Evolutionary conservation across 2,888 invertebrate genomes (phyloP), one percentile per base, ranked within the genome.

Genomic region (Biston stratarius): DNA sequence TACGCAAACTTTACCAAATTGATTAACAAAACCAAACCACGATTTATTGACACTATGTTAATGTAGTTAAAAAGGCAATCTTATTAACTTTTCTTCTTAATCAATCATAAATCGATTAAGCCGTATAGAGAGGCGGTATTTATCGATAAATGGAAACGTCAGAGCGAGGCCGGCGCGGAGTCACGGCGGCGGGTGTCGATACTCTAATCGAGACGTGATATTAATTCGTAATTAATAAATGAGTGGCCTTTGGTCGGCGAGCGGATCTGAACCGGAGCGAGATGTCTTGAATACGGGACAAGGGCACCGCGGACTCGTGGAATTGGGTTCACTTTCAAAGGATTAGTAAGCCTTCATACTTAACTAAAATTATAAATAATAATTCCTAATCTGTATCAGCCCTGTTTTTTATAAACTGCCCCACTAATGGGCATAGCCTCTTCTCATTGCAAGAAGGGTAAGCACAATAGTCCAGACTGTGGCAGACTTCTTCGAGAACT

Each of bases 101-200:
- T 67, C 62, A 53, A 62, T 67, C 57, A 62, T 63, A 64, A 68
- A 64, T 68, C 67, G 63, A 67, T 63, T 62, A 5, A 52, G 24
- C 58, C 34, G 34, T 55, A 62, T 53, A 58, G 53, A 55, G 59
- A 57, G 51, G 56, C 15, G 36, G 55, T 45, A 62, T 60, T 64
- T 40, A 60, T 57, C 59, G 55, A 64, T 55, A 51, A 62, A 63
- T 61, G 52, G 52, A 61, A 45, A 36, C 59, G 63, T 64, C 67
- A 15, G 56, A 63, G 15, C 67, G 56, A 68, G 67, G 67, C 56
- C 60, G n/a, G 47, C 58, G 36, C 15, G 24, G 33, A 62, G 53
- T 67, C 62, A 53, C 58, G 67, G 52, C 47, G 15, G 36, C 64
- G 57, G 56, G 55, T 67, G 62, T 67, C 62, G 55, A 61, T 63